These are phyloP conservation scores for Thalassoma bifasciatum DNA, from an alignment of 2,113 vertebrate genomes.

Conservation along the genomic window DNA sequence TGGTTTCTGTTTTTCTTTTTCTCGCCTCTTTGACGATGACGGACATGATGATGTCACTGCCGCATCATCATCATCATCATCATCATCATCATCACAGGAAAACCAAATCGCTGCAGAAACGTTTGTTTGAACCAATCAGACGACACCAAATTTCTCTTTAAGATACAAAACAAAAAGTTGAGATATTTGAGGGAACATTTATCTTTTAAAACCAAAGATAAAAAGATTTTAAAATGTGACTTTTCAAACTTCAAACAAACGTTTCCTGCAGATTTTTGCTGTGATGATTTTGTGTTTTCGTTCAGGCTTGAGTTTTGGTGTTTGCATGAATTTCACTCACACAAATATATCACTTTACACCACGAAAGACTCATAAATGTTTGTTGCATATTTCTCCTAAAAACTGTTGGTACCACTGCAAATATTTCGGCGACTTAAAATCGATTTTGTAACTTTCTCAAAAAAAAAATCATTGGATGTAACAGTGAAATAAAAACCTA, in stretches of 20 bases:
- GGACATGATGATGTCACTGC: slow-evolving; percentile 8
- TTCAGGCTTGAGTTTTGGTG: neutral
- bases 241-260: neutral
- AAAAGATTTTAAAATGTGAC: too few species aligned
- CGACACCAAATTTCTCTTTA: too few species aligned
- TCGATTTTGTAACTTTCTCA: too few species aligned
- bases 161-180: too few species aligned
- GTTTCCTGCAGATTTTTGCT: slow-evolving; percentile 23
- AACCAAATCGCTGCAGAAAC: slow-evolving; percentile 23
- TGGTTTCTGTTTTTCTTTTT: slow-evolving; percentile 40
- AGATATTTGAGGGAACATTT: too few species aligned
- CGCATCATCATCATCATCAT: neutral
- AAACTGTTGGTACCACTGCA: neutral
- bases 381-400: neutral
- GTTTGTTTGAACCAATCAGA: slow-evolving; percentile 4
- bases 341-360: neutral
- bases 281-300: neutral
- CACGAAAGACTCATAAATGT: neutral
- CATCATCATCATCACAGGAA: neutral
- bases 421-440: too few species aligned
- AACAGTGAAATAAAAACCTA: too few species aligned
- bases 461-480: too few species aligned
- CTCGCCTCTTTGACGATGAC: slow-evolving; percentile 21
- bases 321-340: slow-evolving; percentile 7
- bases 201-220: too few species aligned